phyloP scores from a whole-genome alignment of 1,140 invertebrate species.

The Whitmania pigra region DNA sequence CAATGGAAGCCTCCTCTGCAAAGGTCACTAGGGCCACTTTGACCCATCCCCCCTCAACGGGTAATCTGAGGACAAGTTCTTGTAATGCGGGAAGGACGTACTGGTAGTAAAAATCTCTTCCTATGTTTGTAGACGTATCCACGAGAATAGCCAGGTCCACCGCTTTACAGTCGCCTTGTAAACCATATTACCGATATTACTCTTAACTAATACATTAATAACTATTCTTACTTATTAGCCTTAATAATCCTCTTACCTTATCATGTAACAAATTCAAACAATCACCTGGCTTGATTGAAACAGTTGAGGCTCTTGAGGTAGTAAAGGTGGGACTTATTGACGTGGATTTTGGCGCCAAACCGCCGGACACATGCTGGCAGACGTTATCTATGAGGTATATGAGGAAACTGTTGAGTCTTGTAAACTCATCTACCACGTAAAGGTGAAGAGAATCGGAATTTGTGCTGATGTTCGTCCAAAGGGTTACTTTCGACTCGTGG shows the following conservation, averaged over 20 bases:
- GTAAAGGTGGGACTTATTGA: background rate
- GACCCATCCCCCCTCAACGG: background rate
- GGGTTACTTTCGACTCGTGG: background rate
- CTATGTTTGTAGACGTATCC: slow-evolving; percentile 11
- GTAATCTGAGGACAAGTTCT: background rate
- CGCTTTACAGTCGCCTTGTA: background rate
- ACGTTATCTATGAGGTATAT: background rate
- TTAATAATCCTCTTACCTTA: too few species aligned
- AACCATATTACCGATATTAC: too few species aligned
- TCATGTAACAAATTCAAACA: too few species aligned
- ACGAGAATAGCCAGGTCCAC: background rate
- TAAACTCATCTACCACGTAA: background rate
- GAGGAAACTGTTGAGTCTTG: slow-evolving; percentile 2
- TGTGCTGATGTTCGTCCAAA: background rate
- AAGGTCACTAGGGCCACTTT: slow-evolving; percentile 13
- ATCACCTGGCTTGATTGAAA: background rate
- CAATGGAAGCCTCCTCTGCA: background rate
- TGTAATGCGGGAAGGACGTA: background rate
- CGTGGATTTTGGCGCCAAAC: background rate
- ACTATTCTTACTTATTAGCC: too few species aligned
- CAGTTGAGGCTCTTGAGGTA: background rate
- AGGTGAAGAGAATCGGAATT: background rate
- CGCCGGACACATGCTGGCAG: background rate
- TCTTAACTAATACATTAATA: too few species aligned
- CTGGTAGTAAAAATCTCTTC: background rate